Evolutionary conservation across 2,888 invertebrate species (phyloP).

Genomic region (Dasysyrphus albostriatus): DNA sequence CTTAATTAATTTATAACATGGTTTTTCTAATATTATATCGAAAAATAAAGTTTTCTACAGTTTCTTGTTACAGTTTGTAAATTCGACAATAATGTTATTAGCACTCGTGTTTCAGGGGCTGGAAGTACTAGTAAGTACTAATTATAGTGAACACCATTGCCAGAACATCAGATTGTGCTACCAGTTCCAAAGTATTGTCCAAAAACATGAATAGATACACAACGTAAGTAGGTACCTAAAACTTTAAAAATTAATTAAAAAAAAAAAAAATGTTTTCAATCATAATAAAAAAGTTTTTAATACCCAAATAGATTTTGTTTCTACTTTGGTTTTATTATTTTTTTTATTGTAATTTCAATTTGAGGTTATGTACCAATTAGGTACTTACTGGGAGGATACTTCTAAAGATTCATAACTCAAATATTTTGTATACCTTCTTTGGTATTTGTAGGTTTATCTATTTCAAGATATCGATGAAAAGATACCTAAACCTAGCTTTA

Average conservation of each 20-base stretch:
- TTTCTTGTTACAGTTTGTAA: no score
- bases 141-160: no score
- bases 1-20: no score
- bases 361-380: background rate
- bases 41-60: no score
- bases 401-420: constrained; percentile 9
- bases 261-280: background rate
- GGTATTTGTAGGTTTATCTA: background rate
- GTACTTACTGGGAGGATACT: background rate
- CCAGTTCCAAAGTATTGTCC: background rate
- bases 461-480: background rate
- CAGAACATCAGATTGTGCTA: background rate
- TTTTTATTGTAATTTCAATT: constrained; percentile 12
- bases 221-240: background rate
- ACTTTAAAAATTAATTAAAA: background rate
- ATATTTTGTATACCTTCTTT: background rate
- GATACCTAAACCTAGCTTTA: background rate
- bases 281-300: background rate
- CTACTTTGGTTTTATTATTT: background rate
- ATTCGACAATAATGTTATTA: no score
- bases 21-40: no score
- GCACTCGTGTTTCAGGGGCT: no score
- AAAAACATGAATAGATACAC: background rate
- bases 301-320: background rate
- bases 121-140: no score